Conservation (phyloP, 2,888 invertebrate species). For the Drosophila antonietae region DNA sequence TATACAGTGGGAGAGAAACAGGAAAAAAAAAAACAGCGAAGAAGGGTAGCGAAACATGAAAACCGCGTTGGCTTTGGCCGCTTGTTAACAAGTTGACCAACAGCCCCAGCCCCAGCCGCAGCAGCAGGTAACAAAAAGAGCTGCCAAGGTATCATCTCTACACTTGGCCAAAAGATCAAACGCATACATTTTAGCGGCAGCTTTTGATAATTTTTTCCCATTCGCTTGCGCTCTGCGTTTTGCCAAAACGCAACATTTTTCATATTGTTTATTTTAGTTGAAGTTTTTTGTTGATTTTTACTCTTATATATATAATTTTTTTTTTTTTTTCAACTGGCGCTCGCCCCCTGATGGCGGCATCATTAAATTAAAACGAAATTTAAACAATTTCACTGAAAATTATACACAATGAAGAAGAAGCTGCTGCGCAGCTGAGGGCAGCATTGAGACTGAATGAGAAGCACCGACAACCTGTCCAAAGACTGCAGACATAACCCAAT, state of each 20-base stretch:
- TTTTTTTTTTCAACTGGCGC: constrained; percentile 64
- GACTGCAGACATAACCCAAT: constrained; percentile 42
- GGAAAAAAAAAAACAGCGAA: constrained; percentile 21
- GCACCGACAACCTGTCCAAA: constrained; percentile 59
- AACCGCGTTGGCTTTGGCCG: constrained; percentile 62
- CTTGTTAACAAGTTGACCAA: constrained; percentile 77
- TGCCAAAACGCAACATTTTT: constrained; percentile 71
- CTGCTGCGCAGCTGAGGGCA: constrained; percentile 34
- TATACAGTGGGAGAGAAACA: not conserved
- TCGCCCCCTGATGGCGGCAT: constrained; percentile 67
- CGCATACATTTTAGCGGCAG: constrained; percentile 78
- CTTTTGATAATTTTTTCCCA: constrained; percentile 73
- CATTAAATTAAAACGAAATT: constrained; percentile 81
- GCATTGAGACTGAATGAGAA: constrained; percentile 56
- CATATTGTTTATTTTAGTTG: constrained; percentile 66
- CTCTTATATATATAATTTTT: constrained; percentile 14
- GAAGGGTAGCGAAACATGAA: constrained; percentile 67
- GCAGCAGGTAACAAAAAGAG: constrained; percentile 60
- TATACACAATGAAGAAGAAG: constrained; percentile 69
- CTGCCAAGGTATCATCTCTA: constrained; percentile 51
- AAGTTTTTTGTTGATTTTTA: constrained; percentile 30
- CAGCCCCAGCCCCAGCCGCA: constrained; percentile 44
- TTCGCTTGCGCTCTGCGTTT: constrained; percentile 30
- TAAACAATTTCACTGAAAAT: constrained; percentile 80
- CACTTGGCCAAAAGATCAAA: constrained; percentile 75